Base-by-base conservation (phyloP, 2,888 invertebrate species). In the Trichogramma dendrolimi region DNA sequence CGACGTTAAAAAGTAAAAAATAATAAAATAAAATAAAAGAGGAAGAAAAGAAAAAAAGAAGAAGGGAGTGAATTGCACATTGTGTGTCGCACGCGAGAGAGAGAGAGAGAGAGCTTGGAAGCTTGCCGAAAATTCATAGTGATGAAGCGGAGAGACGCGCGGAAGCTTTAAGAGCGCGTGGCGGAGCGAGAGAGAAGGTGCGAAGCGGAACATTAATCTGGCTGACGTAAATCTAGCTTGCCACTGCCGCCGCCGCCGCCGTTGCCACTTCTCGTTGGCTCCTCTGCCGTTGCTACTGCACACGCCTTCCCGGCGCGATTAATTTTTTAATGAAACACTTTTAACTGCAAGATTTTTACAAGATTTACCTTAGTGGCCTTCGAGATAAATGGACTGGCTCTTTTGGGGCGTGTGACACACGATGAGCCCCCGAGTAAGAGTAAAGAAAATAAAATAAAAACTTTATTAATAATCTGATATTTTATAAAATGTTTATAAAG, bases 61-160 rank as follows among this genome's bases (percentile, higher is more conserved):
- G 27, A 27, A 27, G 27, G 27, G 52, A 39, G 46, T 39, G 42
- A 59, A 61, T 64, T 56, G 55, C 51, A 61, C 53, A 27, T 27
- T 27, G 27, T 27, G 27, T 58, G 56, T 58, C 56, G 40, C 11
- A 27, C 11, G 6, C 27, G 40, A 39, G 44, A 27, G 3, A 27
- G 27, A 27, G 27, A 27, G 27, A 27, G 27, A 10, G 11, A 41
- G 11, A 3, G 49, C 41, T 44, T 64, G 63, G 58, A 63, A 64
- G 51, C 56, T 61, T 61, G 64, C 61, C 61, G 61, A 61, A 61
- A 27, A 61, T 53, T 53, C 64, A 27, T 48, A 48, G 38, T 48
- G 63, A 61, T 55, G 43, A 43, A 51, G 58, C 41, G 60, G 10
- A 39, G 11, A 43, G 42, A 51, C 11, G 27, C 41, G 51, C 44